These are phyloP conservation scores for Deroptyus accipitrinus DNA, from an alignment of 2,113 vertebrate genomes.

Conservation along the genomic window DNA sequence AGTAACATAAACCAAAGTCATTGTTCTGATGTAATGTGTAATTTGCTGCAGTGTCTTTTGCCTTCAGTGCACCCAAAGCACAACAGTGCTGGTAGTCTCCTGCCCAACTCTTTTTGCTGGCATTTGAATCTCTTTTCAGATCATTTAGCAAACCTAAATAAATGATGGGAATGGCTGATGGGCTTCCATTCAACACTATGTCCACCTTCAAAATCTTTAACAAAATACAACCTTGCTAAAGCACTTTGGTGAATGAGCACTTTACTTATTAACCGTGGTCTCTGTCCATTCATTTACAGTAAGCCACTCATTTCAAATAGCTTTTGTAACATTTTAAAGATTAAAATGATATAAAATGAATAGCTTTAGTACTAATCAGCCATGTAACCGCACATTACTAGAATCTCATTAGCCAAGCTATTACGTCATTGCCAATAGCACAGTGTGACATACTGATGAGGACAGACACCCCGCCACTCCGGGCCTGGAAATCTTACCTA, in stretches of 20 bases:
- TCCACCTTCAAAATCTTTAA: constrained; percentile 35
- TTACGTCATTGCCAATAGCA: constrained; percentile 27
- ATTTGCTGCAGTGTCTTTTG: not conserved
- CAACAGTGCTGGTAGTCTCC: not conserved
- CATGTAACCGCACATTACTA: constrained; percentile 35
- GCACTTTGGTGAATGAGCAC: constrained; percentile 59
- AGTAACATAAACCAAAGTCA: not conserved
- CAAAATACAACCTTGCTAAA: constrained; percentile 48
- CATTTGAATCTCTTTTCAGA: constrained; percentile 12
- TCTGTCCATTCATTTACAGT: constrained; percentile 58
- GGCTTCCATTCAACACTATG: constrained; percentile 15
- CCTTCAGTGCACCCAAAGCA: not conserved
- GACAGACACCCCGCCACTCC: not conserved
- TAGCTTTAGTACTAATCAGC: constrained; percentile 55
- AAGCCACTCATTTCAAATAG: constrained; percentile 62
- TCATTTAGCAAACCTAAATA: constrained; percentile 26
- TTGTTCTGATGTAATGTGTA: not conserved
- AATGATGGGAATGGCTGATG: constrained; percentile 4
- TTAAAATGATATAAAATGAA: constrained; percentile 61
- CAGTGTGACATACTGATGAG: constrained; percentile 21
- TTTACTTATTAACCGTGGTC: constrained; percentile 62
- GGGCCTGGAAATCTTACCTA: not conserved
- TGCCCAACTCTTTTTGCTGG: not conserved
- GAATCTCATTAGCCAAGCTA: constrained; percentile 50
- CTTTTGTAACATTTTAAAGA: constrained; percentile 64